These are phyloP conservation scores for Tillus elongatus DNA, from an alignment of 2,888 invertebrate genomes.

Conservation along the genomic window DNA sequence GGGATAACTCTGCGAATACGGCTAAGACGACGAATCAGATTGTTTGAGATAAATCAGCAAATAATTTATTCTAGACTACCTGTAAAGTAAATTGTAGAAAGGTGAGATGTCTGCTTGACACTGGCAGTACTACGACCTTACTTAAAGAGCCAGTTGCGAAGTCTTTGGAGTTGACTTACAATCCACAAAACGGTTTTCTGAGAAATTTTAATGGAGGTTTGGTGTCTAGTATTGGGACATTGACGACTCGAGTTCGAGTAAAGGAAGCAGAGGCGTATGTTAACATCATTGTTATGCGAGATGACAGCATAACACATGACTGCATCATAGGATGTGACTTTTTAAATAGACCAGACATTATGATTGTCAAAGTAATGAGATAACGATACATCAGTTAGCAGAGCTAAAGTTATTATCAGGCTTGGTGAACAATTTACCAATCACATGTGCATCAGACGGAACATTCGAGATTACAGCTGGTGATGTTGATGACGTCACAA, in stretches of 20 bases:
- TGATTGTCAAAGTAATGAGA: not conserved
- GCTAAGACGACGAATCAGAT: too few species aligned
- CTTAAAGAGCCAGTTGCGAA: not conserved
- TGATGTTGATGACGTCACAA: not conserved
- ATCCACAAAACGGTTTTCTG: not conserved
- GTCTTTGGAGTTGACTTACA: not conserved
- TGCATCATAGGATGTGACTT: slow-evolving; percentile 2
- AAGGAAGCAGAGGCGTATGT: not conserved
- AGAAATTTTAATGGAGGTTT: slow-evolving; percentile 1
- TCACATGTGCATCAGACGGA: too few species aligned
- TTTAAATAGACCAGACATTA: not conserved
- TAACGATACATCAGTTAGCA: not conserved
- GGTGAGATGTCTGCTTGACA: slow-evolving; percentile 2
- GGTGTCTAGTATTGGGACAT: not conserved
- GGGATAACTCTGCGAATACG: too few species aligned
- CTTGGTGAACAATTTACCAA: too few species aligned
- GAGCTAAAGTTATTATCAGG: not conserved
- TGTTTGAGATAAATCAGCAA: too few species aligned
- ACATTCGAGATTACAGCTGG: not conserved
- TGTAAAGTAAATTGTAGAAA: not conserved
- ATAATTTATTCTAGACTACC: too few species aligned
- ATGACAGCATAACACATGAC: not conserved
- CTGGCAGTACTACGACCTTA: slow-evolving; percentile 2
- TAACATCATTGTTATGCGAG: not conserved
- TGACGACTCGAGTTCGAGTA: not conserved